Base-by-base conservation (phyloP, 1,140 invertebrate species). In the Armadillidium nasatum region DNA sequence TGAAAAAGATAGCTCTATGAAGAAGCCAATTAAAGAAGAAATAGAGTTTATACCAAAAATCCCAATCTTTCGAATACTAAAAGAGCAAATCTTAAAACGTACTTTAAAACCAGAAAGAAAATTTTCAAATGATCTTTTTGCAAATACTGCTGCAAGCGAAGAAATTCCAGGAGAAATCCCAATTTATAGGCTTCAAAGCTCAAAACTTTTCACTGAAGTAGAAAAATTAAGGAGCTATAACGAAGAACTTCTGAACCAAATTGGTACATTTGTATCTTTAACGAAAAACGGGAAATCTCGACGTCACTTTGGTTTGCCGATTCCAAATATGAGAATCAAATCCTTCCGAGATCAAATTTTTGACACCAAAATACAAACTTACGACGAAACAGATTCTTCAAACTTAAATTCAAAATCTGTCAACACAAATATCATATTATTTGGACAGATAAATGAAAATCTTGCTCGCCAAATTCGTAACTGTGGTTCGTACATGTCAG, bases 381-480 rank as follows among this genome's bases (percentile, higher is more conserved):
- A 15, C 19, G 50, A 60, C 7, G 19, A 60, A 60, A 60, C 50
- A 60, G 50, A 60, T 60, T 60, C 50, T 60, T 60, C 50, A 15
- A 13, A 60, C 11, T 19, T 19, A 60, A 60, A 60, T 60, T 4
- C 11, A 15, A 15, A 15, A 19, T 60, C 50, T 2, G 1, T 19
- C 19, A 19, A 60, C 50, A 60, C 19, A 23, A 80, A 80, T 50
- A 50, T 80, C 6, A 68, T 76, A 10, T 54, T 80, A 13, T 75
- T 80, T 33, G 79, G 79, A 9, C 33, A 73, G 22, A 60, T 78
- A 9, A 68, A 19, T 4, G 43, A 80, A 21, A 54, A 50, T 7
- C 44, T 80, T 15, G 76, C 77, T 46, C 45, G 74, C 7, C 75
- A 66, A 44, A 72, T 80, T 21, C 46, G 76, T 60, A 71, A 72